Conservation (phyloP, 2,888 invertebrate genomes). For the Caenorhabditis sp. region DNA sequence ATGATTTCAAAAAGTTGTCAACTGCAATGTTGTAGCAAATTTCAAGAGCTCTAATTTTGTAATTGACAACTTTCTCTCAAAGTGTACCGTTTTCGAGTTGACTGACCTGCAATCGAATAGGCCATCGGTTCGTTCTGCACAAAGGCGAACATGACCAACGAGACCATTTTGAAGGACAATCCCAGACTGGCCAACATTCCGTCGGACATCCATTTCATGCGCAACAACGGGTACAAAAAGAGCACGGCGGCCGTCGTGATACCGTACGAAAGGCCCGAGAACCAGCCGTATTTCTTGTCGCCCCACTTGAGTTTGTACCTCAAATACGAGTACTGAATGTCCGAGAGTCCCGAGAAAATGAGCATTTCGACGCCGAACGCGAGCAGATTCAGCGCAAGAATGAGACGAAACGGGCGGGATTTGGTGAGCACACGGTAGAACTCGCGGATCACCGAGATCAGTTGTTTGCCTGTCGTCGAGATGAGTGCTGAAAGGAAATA, state of each 20-base stretch:
- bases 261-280: slow-evolving; percentile 72
- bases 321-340: slow-evolving; percentile 75
- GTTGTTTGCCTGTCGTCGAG: slow-evolving; percentile 42
- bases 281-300: slow-evolving; percentile 77
- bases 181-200: slow-evolving; percentile 78
- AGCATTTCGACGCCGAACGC: slow-evolving; percentile 67
- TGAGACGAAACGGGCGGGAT: slow-evolving; percentile 45
- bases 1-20: no score
- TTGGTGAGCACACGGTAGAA: slow-evolving; percentile 60
- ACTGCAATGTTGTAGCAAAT: no score
- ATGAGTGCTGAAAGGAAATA: slow-evolving; percentile 43
- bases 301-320: slow-evolving; percentile 73
- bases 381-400: slow-evolving; percentile 65
- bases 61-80: background rate
- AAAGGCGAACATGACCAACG: slow-evolving; percentile 77
- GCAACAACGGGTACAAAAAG: slow-evolving; percentile 71
- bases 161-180: slow-evolving; percentile 76
- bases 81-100: no score
- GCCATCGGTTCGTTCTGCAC: slow-evolving; percentile 65
- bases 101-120: slow-evolving; percentile 59
- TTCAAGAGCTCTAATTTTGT: no score
- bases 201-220: slow-evolving; percentile 73
- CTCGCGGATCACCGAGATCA: slow-evolving; percentile 50
- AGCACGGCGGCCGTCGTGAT: slow-evolving; percentile 70
- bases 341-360: slow-evolving; percentile 60